Percentiles rank a stretch among this genome's conserved stretches.
phyloP scores from a whole-genome alignment of 2,113 vertebrate species.

The Melanerpes aurifrons region DNA sequence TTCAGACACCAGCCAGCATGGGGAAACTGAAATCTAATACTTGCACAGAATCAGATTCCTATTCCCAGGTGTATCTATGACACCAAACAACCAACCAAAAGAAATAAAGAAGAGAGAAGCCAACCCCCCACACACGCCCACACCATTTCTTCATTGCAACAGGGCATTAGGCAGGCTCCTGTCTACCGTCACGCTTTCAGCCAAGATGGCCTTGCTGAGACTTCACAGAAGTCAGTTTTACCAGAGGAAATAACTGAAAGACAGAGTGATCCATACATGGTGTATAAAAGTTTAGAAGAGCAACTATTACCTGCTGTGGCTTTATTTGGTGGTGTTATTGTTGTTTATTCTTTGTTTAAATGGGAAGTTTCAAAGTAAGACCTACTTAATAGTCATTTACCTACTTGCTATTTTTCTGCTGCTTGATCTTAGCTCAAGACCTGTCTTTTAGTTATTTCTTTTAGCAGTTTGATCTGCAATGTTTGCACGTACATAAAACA shows the following conservation, averaged over 20 bases:
- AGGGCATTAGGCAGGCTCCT: slow-evolving; percentile 73
- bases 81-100: not conserved
- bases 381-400: slow-evolving; percentile 80
- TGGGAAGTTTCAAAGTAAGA: slow-evolving; percentile 83
- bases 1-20: slow-evolving; percentile 69
- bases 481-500: slow-evolving; percentile 91
- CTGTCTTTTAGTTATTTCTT: slow-evolving; percentile 91
- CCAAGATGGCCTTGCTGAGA: slow-evolving; percentile 78
- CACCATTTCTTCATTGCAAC: slow-evolving; percentile 65
- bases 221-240: slow-evolving; percentile 80
- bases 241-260: slow-evolving; percentile 88
- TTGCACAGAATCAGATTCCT: slow-evolving; percentile 54
- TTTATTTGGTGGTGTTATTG: slow-evolving; percentile 89
- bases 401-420: slow-evolving; percentile 81
- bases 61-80: slow-evolving; percentile 37
- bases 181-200: slow-evolving; percentile 72
- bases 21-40: slow-evolving; percentile 47
- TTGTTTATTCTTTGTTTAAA: slow-evolving; percentile 87
- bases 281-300: slow-evolving; percentile 87
- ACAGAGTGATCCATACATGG: slow-evolving; percentile 85
- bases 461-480: slow-evolving; percentile 78
- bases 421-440: slow-evolving; percentile 80
- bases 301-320: slow-evolving; percentile 91
- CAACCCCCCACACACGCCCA: not conserved
- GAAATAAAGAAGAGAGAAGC: slow-evolving; percentile 20